These are phyloP conservation scores for Enoplosus armatus DNA, from an alignment of 2,797 vertebrate species.

Conservation along the genomic window DNA sequence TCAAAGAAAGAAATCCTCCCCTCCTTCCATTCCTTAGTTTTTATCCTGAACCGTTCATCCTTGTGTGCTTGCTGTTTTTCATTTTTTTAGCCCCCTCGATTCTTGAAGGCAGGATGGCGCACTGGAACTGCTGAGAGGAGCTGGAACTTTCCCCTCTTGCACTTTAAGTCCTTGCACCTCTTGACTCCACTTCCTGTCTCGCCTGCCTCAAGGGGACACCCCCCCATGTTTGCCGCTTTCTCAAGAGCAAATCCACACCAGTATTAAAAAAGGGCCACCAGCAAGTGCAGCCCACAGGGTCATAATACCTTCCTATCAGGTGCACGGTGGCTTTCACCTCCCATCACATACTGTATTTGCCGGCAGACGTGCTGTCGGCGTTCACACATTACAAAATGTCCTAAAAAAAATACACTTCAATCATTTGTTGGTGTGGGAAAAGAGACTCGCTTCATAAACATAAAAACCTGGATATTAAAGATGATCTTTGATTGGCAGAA, in stretches of 20 bases:
- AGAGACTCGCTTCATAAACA: slow-evolving; percentile 35
- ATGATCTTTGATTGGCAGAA: slow-evolving; percentile 29
- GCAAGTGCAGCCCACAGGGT: slow-evolving; percentile 37
- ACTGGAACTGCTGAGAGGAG: slow-evolving; percentile 70
- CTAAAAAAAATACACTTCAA: slow-evolving; percentile 50
- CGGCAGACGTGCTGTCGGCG: slow-evolving; percentile 25
- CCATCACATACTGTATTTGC: slow-evolving; percentile 12
- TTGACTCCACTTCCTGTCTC: slow-evolving; percentile 60
- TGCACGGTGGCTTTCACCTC: slow-evolving; percentile 42
- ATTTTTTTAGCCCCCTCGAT: slow-evolving; percentile 5
- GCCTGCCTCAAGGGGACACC: slow-evolving; percentile 49
- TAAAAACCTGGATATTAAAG: slow-evolving; percentile 30
- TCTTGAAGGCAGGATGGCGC: slow-evolving; percentile 58
- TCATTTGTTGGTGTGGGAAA: slow-evolving; percentile 54
- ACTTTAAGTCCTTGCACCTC: slow-evolving; percentile 80
- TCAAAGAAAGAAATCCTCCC: slow-evolving; percentile 48
- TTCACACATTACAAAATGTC: slow-evolving; percentile 37
- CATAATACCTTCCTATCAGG: slow-evolving; percentile 27
- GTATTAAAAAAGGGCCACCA: slow-evolving; percentile 75
- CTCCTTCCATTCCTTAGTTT: slow-evolving; percentile 64
- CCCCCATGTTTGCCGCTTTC: slow-evolving; percentile 49
- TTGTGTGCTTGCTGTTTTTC: slow-evolving; percentile 19
- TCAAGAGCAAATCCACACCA: slow-evolving; percentile 70
- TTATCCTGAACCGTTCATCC: slow-evolving; percentile 41
- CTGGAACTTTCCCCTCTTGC: slow-evolving; percentile 78